Evolutionary conservation across 2,113 vertebrate species (phyloP), one percentile per base, ranked within the genome.

Genomic region (Datnioides undecimradiatus): DNA sequence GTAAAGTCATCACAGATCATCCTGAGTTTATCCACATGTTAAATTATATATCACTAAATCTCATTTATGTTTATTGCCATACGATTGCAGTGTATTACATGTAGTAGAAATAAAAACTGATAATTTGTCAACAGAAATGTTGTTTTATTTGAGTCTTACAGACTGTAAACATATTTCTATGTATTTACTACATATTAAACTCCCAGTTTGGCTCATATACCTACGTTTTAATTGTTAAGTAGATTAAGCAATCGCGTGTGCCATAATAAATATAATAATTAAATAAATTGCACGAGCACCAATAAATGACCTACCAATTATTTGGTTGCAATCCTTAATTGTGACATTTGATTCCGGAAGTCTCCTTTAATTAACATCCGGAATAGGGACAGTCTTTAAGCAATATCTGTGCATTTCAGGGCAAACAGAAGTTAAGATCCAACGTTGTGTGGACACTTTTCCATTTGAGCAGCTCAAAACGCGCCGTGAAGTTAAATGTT

Each of bases 21-120:
- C 49, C 36, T 80, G 58, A 13, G 19, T 76, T 78, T 64, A 86
- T 82, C 85, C 41, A 68, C 59, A 74, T 75, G 68, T 85, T 70
- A 75, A 60, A 59, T 83, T 52, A 72, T 85, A 34, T 46, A 67
- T 81, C 83, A 81, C 58, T 76, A 66, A 31, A 29, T 85, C 40
- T 76, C n/a, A 23, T 27, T 79, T 64, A 6, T 68, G 66, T 80
- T 67, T 74, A 49, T 77, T 87, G 79, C 49, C 68, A 70, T 79
- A 60, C 81, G 65, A 76, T 76, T 85, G n/a, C 79, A 63, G 84
- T 88, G 84, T 90, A 81, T 83, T 88, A 73, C 78, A 76, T 79
- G 64, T 83, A 49, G 52, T 57, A 83, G 41, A 87, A 93, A 92
- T 91, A 89, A 93, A 92, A 80, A 60, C 6, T 25, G 33, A 64